These are phyloP conservation scores for Drosophila saltans DNA, from an alignment of 1,140 invertebrate species.

Conservation along the genomic window DNA sequence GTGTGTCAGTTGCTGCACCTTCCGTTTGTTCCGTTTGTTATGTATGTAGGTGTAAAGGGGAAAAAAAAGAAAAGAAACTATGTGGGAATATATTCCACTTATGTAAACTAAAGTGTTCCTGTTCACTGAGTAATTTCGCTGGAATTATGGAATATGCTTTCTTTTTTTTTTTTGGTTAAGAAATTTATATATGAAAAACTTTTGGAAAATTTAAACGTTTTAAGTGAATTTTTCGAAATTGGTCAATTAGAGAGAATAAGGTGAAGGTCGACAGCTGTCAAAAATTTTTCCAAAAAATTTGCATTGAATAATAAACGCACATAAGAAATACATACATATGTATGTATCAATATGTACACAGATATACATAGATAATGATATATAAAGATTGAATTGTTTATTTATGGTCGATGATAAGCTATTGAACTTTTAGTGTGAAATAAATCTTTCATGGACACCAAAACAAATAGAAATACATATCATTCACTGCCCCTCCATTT, in stretches of 20 bases:
- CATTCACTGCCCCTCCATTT: constrained; percentile 10
- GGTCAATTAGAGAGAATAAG: constrained; percentile 59
- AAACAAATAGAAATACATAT: constrained; percentile 32
- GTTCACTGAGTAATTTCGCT: constrained; percentile 4
- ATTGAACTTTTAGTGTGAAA: constrained; percentile 70
- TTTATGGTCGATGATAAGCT: constrained; percentile 42
- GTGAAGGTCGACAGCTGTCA: constrained; percentile 55
- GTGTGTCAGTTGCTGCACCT: neutral
- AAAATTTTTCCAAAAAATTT: constrained; percentile 30
- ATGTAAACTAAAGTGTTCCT: constrained; percentile 17
- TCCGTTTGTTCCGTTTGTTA: neutral
- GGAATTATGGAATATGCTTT: neutral
- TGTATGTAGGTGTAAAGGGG: constrained; percentile 5
- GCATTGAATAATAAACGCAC: constrained; percentile 23
- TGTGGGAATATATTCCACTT: constrained; percentile 8
- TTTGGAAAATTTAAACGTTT: constrained; percentile 38
- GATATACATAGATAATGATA: constrained; percentile 1
- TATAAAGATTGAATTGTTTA: constrained; percentile 47
- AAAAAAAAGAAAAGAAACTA: neutral
- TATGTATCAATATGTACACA: constrained; percentile 43
- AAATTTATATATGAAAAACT: neutral
- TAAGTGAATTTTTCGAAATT: constrained; percentile 29
- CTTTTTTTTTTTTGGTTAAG: neutral
- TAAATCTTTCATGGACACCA: constrained; percentile 64
- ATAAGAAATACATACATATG: constrained; percentile 13